Base-by-base conservation (phyloP, 2,888 invertebrate genomes). In the Drosophila picticornis region DNA sequence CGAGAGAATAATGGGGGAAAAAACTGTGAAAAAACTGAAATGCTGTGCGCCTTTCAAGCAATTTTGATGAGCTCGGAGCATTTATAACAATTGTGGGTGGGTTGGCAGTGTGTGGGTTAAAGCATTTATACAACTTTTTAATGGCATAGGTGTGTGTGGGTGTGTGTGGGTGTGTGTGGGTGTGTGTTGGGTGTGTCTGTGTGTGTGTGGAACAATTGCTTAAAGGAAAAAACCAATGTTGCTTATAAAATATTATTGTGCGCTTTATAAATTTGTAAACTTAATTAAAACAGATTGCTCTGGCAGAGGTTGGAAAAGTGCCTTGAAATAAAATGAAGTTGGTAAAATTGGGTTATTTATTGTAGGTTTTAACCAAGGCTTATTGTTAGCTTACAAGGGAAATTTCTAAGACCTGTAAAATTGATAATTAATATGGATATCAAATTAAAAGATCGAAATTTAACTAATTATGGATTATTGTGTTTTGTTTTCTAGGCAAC, bases 401-500 rank as follows among this genome's bases (percentile, higher is more conserved):
- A n/a, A n/a, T 38, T 38, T 38, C 1, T 3, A 19, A 19, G 19
- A 19, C 7, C 19, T 36, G 6, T 36, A 16, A 16, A 19, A 36
- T 6, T 36, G 6, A 29, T 29, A 29, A 29, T 16, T 19, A 38
- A 38, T 36, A 2, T n/a, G n/a, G 0, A 38, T 9, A n/a, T 19
- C 4, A n/a, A n/a, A 40, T 1, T n/a, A n/a, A n/a, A n/a, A n/a
- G n/a, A 22, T 22, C 7, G 22, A 13, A 6, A 7, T 22, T 13
- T 4, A 25, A 25, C 4, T 34, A 27, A 62, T 67, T 65, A 55
- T 46, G 19, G 32, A 51, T 34, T 52, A 50, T 43, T 65, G 25
- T 10, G 56, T 48, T 50, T 59, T 51, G 46, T 61, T 91, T 93
- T 36, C 0, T 94, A 99, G 99, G 99, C 93, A 99, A 99, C 94